Base-by-base conservation (phyloP, 2,797 vertebrate genomes). In the Melanotaenia trifasciata region DNA sequence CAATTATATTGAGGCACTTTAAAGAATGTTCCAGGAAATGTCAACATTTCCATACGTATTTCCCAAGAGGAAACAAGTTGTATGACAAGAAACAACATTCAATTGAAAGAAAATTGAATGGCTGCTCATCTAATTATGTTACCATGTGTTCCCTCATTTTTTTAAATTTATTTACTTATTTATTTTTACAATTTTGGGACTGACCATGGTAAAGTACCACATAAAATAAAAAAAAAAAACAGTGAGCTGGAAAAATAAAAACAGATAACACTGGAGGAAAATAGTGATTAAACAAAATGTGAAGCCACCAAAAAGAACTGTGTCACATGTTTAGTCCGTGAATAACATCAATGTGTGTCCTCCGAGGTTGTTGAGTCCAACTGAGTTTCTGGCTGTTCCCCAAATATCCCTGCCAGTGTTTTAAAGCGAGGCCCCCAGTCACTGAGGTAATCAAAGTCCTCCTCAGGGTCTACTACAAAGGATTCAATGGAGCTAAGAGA, bases 401-500 rank as follows among this genome's bases (percentile, higher is more conserved):
- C 96, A 67, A 98, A 99, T 88, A 99, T 96, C 40, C 97, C 98
- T 68, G 98, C 98, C 86, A 99, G 92, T 59, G 96, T 96, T 95
- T 97, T 97, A 89, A 99, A 99, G 81, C 94, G 97, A 50, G 98
- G 98, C 54, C 98, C 98, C 98, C 98, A 99, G 63, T 98, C 96
- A 45, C 89, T 95, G 88, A 99, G 96, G 87, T 97, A 98, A 88
- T 97, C 96, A 5, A 96, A 99, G 94, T 98, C 96, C 87, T 98
- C 96, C 79, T 98, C 97, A 0, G 83, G 87, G 26, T 97, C 98
- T 0, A 93, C 87, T 22, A 91, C 89, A 32, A 94, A 76, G 3
- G 98, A 97, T 74, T 97, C 96, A 85, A 99, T 96, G 28, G 98
- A 98, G 89, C 98, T 99, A 50, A 99, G 96, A 11, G 98, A 98